Base-by-base conservation (phyloP, 2,888 invertebrate species). In the Zeuzera pyrina region DNA sequence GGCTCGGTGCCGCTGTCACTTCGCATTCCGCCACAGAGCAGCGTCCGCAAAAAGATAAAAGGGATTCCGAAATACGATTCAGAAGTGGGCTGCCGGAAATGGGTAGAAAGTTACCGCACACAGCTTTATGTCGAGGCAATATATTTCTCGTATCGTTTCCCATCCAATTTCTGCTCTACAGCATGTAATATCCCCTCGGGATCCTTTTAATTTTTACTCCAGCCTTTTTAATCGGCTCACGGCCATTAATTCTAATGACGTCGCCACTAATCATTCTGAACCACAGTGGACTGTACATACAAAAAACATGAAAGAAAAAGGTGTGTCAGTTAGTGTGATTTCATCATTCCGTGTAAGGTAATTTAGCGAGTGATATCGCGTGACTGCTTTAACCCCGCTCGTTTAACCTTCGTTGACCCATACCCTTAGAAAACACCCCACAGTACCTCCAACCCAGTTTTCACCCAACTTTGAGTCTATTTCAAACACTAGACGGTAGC, bases 51-150 rank as follows among this genome's bases (percentile, higher is more conserved):
- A 78, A 78, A 78, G 73, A 78, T 77, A 78, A 81, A 81, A 81
- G 77, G 70, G 70, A 76, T 68, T 63, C 66, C 68, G 68, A 79
- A 79, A 79, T 79, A 70, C 76, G 74, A 78, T 74, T 78, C 77
- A 74, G 71, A 74, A 81, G 78, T 79, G 77, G 78, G 58, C 74
- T 74, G 71, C 66, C 69, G 72, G 77, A 74, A 79, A 79, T 74
- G 71, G 77, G 70, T 69, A 71, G 72, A 73, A 76, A 71, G 76
- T 73, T 74, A 71, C 71, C 63, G 69, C 69, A 66, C 63, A 61
- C 64, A 70, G 71, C 72, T 72, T 81, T 79, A 77, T 76, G 70
- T 69, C 69, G 63, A 59, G n/a, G 64, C 64, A 74, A 78, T 79
- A 81, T 76, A 76, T 81, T 71, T 76, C 63, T 64, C 73, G 65